Conservation (phyloP, 2,113 vertebrate genomes). For the Clarias macrocephalus region DNA sequence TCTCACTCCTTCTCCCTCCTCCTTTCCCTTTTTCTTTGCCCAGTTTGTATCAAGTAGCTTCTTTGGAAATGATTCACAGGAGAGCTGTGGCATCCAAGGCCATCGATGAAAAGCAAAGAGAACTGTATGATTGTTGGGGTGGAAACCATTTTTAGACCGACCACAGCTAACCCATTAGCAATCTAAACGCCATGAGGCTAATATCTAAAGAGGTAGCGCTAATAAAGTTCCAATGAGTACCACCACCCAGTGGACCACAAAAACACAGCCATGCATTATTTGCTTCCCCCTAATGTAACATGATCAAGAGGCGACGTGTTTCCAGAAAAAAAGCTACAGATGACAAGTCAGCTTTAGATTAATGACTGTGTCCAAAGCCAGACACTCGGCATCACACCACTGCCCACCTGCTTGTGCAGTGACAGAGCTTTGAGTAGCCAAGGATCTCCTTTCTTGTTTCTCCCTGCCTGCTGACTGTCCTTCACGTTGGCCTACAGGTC, state of each 20-base stretch:
- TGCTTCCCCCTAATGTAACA: not conserved
- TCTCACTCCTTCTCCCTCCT: not conserved
- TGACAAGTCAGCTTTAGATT: not conserved
- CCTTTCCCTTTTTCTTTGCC: not conserved
- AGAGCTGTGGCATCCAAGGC: not conserved
- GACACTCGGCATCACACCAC: not conserved
- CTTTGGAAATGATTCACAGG: not conserved
- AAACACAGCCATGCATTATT: not conserved
- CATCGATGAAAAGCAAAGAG: not conserved
- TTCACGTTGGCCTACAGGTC: constrained; percentile 19
- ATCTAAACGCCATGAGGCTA: not conserved
- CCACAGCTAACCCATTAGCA: not conserved
- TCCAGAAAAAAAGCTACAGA: not conserved
- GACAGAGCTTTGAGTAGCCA: not conserved
- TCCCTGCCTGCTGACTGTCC: constrained; percentile 34
- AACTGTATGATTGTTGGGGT: not conserved
- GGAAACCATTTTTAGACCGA: not conserved
- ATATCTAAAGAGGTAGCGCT: not conserved
- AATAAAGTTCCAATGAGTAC: not conserved
- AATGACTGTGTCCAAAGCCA: not conserved
- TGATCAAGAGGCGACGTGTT: not conserved
- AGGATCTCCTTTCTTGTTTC: constrained; percentile 42
- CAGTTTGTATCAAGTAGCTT: not conserved
- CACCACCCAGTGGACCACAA: not conserved
- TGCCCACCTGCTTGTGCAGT: constrained; percentile 13